phyloP scores from a whole-genome alignment of 1,140 invertebrate genomes.

The Ceratosolen fusciceps region DNA sequence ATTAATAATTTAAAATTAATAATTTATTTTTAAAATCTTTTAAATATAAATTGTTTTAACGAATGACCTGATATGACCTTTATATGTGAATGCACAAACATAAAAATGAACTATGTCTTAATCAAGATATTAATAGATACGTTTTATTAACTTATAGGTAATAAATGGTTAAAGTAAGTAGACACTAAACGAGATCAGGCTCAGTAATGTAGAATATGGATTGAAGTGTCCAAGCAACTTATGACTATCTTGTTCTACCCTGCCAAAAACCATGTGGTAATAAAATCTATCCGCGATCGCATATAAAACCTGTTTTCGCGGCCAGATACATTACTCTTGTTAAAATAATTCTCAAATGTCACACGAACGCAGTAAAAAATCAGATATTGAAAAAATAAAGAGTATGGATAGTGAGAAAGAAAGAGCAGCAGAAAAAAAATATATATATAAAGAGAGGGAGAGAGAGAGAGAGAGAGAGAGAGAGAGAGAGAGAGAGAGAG shows the following conservation, averaged over 20 bases:
- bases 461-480: not conserved
- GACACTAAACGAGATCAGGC: not conserved
- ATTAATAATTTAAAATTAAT: no score
- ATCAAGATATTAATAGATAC: no score
- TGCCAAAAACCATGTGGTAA: constrained; percentile 67
- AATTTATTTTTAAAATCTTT: no score
- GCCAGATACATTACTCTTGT: constrained; percentile 59
- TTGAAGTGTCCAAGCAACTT: not conserved
- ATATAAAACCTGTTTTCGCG: constrained; percentile 47
- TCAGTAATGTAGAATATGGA: constrained; percentile 15
- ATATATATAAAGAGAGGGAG: not conserved
- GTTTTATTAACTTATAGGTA: no score
- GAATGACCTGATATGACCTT: no score
- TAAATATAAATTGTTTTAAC: no score
- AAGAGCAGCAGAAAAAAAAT: not conserved
- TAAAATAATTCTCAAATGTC: constrained; percentile 61
- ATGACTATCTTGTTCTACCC: not conserved
- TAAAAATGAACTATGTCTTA: no score
- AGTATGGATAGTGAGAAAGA: no score
- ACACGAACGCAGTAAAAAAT: no score
- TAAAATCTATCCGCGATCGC: constrained; percentile 54
- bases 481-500: not conserved
- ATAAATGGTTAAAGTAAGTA: no score
- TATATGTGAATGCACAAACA: no score
- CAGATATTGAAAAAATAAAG: no score